phyloP scores from a whole-genome alignment of 1,140 invertebrate genomes.

The Bombus balteatus region DNA sequence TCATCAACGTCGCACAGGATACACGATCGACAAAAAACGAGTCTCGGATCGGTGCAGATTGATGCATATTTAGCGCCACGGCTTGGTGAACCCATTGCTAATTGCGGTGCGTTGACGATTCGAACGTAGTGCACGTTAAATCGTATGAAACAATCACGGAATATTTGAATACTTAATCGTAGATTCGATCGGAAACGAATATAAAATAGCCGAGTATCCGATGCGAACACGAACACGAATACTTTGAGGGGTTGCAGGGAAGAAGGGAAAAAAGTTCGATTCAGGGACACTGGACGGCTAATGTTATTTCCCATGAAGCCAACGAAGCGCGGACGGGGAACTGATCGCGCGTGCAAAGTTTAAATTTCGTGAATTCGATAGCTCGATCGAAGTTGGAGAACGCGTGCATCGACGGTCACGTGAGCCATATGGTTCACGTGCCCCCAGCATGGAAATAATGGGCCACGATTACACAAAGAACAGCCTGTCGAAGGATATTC shows the following conservation, averaged over 20 bases:
- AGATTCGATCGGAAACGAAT: not conserved
- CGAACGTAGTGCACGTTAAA: constrained; percentile 15
- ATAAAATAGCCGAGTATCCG: not conserved
- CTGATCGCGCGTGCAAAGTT: constrained; percentile 73
- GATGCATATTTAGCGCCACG: constrained; percentile 41
- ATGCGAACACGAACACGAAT: no score
- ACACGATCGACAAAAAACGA: not conserved
- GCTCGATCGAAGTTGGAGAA: constrained; percentile 55
- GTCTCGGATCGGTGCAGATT: not conserved
- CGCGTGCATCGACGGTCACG: constrained; percentile 57
- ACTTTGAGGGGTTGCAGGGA: not conserved
- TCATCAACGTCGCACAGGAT: not conserved
- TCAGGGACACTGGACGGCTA: constrained; percentile 35
- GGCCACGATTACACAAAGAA: constrained; percentile 76
- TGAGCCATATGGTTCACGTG: constrained; percentile 79
- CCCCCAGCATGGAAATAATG: constrained; percentile 81
- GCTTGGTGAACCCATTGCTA: constrained; percentile 30
- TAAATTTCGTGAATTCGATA: constrained; percentile 79
- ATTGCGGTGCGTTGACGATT: constrained; percentile 21
- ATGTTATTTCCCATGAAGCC: constrained; percentile 72
- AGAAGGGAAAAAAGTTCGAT: not conserved
- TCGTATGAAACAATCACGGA: constrained; percentile 19
- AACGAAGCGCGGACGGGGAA: constrained; percentile 63
- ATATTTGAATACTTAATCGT: constrained; percentile 24
- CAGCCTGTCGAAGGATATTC: constrained; percentile 58